Base-by-base conservation (phyloP, 2,888 invertebrate species). In the Diachrysia chrysitis region DNA sequence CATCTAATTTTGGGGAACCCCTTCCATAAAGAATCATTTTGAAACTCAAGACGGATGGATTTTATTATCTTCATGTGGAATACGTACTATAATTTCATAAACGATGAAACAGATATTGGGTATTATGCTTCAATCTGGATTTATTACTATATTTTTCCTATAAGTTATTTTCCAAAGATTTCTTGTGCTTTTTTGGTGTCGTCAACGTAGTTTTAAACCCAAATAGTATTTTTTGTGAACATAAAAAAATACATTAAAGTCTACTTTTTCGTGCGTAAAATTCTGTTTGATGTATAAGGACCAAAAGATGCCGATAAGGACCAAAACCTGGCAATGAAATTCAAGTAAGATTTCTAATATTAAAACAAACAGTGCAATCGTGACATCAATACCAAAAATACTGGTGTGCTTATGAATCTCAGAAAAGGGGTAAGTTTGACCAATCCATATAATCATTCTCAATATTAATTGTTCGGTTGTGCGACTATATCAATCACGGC, bases 401-500 rank as follows among this genome's bases (percentile, higher is more conserved):
- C 74, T 69, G 19, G 57, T 69, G 21, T 42, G 21, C 23, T 51
- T 35, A 58, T 51, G 69, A 64, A 71, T 71, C 70, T 64, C 63
- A 63, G 69, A 37, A 72, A 75, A 66, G 58, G 67, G 66, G 66
- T 48, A 64, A 73, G 63, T 54, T 62, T 53, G 51, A 68, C 68
- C 60, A 71, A 68, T 67, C 42, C 62, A 14, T 59, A 65, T 53
- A 67, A 64, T 64, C 10, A 63, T 63, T 59, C 25, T 68, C 58
- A 59, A 61, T 63, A 58, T 75, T 62, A 71, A 64, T 71, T 54
- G 58, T 68, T 66, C 57, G 51, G 64, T 63, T 63, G 72, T 79
- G 73, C 63, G 63, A 46, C 29, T 75, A 69, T 76, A 76, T 73
- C 65, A 70, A 69, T 72, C 69, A 73, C 73, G 78, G 79, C 86